Evolutionary conservation across 2,113 vertebrate species (phyloP), one percentile per base, ranked within the genome.

Genomic region (Odobenus rosmarus): DNA sequence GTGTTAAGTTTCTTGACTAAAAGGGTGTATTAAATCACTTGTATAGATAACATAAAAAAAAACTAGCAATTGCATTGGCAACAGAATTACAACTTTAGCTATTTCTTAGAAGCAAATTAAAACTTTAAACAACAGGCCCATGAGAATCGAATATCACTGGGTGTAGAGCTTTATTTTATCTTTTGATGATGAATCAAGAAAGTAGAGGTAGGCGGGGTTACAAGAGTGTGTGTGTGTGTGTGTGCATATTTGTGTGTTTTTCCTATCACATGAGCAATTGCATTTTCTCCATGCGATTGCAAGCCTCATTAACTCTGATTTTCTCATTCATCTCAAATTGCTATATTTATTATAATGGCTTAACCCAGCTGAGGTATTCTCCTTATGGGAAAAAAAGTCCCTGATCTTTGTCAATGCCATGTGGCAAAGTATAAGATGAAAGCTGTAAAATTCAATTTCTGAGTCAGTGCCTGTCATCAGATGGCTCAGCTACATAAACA

Each of bases 281-380:
- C 46, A 33, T 82, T 96, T 92, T 90, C 90, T 76, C 93, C 53
- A n/a, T 24, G 24, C 6, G 71, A 83, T 80, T 57, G 86, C 51
- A 92, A 89, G 82, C 14, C 89, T 97, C 94, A 83, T 96, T 90
- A 96, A 82, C 80, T 93, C 93, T 96, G 96, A 97, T 97, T 97
- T 86, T 94, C 83, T 93, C 90, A 96, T 93, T 97, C 95, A 94
- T 89, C 76, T 93, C 67, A 89, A 94, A 96, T 77, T 67, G 81
- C 94, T 62, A 0, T 80, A 72, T 96, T 98, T 84, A 87, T 92
- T 91, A 61, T 64, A 57, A 95, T 51, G 61, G 71, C 72, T 94
- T 91, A 95, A 82, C 77, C 90, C 84, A 64, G 76, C 59, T 62
- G 51, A 98, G 51, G 55, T 79, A 80, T 6, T 94, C 90, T 94